Base-by-base conservation (phyloP, 1,140 invertebrate species). In the Penaeus chinensis region DNA sequence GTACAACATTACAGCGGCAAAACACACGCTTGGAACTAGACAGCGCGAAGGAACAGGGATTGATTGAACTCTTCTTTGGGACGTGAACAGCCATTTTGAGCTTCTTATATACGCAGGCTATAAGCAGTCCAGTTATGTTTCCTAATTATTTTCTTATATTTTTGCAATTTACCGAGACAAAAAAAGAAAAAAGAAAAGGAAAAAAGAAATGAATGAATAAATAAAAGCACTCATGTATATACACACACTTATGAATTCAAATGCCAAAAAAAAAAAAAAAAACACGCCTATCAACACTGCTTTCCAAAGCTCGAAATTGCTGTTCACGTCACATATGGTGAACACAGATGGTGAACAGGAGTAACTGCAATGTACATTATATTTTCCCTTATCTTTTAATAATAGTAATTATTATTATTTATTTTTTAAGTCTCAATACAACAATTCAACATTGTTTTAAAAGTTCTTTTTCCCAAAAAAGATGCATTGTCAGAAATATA, bases 281-380 rank as follows among this genome's bases (percentile, higher is more conserved):
- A 66, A 37, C 24, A 32, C 22, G 62, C 32, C n/a, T 66, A 32
- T 32, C n/a, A 82, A 66, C 81, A 47, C 42, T 27, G 61, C 62
- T 82, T 42, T 82, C 81, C 42, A 27, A 82, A 82, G 81, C 81
- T 82, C 81, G 69, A 62, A 82, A 82, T 82, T 20, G 81, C 81
- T 66, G 69, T 66, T 62, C 81, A 82, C 81, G 81, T 82, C 62
- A 82, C 62, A 79, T 78, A 79, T 65, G 84, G 76, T 87, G 85
- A 87, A 87, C 85, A 87, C 85, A 87, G 80, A 82, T 87, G 85
- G 85, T 87, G 85, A 87, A 82, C 60, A 74, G 63, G 76, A 87
- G 80, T 87, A 82, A 71, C 80, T 82, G 85, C 63, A 82, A 87
- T 87, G 80, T 87, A 87, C 79, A 87, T 32, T 74, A 74, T 74